These are phyloP conservation scores for Ptilorrhoa leucosticta DNA, from an alignment of 2,113 vertebrate genomes.

Conservation along the genomic window DNA sequence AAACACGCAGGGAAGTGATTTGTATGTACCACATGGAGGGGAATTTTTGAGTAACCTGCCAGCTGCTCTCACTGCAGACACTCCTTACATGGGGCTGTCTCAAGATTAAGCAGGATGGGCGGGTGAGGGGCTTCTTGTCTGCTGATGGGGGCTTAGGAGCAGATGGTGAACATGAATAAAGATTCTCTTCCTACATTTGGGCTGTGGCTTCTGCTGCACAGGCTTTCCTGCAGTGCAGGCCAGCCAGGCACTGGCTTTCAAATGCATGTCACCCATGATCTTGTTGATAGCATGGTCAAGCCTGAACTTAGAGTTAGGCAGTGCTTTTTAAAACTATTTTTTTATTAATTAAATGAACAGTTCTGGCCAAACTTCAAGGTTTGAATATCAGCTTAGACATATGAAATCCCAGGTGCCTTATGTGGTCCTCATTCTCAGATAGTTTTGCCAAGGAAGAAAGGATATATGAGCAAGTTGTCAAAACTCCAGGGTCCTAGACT, in stretches of 20 bases:
- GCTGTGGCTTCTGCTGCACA: background rate
- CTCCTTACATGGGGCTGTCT: background rate
- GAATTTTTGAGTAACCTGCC: background rate
- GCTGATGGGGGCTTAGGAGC: background rate
- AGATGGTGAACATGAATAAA: background rate
- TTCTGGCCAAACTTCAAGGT: background rate
- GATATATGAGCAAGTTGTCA: background rate
- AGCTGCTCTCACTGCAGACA: background rate
- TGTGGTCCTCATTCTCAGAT: background rate
- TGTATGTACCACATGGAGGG: background rate
- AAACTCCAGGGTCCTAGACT: background rate
- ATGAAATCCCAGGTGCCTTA: background rate
- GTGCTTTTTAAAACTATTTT: background rate
- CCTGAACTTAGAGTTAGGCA: background rate
- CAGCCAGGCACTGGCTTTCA: background rate
- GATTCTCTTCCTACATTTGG: background rate
- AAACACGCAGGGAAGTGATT: background rate
- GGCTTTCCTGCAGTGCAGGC: background rate
- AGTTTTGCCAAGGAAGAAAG: background rate
- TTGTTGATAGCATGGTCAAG: background rate
- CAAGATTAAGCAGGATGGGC: background rate
- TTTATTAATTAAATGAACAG: background rate
- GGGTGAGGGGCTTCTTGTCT: background rate
- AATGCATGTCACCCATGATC: accelerated
- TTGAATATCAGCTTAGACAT: background rate